A percentile compares a stretch with the other conserved stretches of the same genome.
Evolutionary conservation across 2,797 vertebrate genomes (phyloP).

Genomic region (Pteronotus mesoamericanus): DNA sequence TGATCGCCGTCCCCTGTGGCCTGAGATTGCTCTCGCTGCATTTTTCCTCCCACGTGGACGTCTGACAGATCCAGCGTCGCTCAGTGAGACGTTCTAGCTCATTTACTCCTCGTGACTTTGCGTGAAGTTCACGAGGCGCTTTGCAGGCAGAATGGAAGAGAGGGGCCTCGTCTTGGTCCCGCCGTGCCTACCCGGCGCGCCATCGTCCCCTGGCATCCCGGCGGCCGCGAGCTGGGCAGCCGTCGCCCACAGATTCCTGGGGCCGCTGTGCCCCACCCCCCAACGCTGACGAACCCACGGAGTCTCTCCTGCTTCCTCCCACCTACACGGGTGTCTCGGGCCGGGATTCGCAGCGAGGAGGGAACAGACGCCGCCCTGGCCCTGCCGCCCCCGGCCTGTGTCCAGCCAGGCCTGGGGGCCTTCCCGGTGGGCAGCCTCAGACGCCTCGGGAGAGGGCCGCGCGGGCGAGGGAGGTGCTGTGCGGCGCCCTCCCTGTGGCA

Average conservation of each 20-base stretch:
- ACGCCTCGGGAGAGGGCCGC: background rate
- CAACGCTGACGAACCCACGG: rapidly evolving
- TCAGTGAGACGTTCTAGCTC: background rate
- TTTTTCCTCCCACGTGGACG: rapidly evolving
- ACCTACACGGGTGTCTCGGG: rapidly evolving
- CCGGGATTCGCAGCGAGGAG: no score
- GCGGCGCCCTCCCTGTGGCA: rapidly evolving
- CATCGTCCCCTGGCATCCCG: background rate
- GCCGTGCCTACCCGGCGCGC: background rate
- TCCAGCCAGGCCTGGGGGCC: background rate
- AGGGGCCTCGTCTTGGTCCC: background rate
- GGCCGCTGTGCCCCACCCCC: no score
- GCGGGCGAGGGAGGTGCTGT: background rate
- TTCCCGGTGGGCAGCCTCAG: background rate
- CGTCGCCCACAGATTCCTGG: background rate
- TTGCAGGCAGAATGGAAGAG: background rate
- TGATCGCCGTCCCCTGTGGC: rapidly evolving
- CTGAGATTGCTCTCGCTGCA: rapidly evolving
- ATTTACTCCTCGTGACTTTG: background rate
- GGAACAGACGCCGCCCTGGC: rapidly evolving
- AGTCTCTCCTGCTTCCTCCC: background rate
- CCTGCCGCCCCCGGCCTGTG: rapidly evolving
- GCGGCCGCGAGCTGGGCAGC: background rate
- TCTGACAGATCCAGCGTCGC: background rate
- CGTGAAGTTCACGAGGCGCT: background rate